Percentiles rank a stretch among this genome's conserved stretches.
Evolutionary conservation across 2,888 invertebrate genomes (phyloP).

Genomic region (Scaeva pyrastri): DNA sequence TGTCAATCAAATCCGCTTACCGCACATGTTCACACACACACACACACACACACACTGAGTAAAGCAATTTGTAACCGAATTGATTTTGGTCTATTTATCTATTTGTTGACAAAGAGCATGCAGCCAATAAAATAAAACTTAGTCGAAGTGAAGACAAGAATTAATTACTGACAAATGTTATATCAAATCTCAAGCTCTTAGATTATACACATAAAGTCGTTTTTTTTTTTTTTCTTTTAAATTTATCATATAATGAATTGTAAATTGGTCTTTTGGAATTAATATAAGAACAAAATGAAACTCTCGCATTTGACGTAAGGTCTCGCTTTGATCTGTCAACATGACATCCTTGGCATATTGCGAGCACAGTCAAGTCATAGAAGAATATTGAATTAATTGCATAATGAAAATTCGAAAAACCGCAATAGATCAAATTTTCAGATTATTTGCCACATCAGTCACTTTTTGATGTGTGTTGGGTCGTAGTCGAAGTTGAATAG

Average conservation of each 20-base stretch:
- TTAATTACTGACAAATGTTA: slow-evolving; percentile 71
- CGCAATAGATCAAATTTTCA: slow-evolving; percentile 57
- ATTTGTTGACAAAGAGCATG: slow-evolving; percentile 45
- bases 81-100: slow-evolving; percentile 53
- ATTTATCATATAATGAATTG: slow-evolving; percentile 53
- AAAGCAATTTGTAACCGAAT: slow-evolving; percentile 65
- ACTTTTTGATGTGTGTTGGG: not conserved
- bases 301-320: not conserved
- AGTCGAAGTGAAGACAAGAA: slow-evolving; percentile 55
- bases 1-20: slow-evolving; percentile 61
- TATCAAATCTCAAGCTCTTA: slow-evolving; percentile 10
- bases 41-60: too few species aligned
- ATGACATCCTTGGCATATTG: slow-evolving; percentile 69
- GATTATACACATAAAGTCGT: slow-evolving; percentile 17
- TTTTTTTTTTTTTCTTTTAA: not conserved
- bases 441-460: slow-evolving; percentile 35
- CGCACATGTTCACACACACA: too few species aligned
- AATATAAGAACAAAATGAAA: not conserved
- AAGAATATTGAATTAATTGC: slow-evolving; percentile 49
- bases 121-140: slow-evolving; percentile 13
- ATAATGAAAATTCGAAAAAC: slow-evolving; percentile 36
- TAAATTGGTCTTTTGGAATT: slow-evolving; percentile 41
- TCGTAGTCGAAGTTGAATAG: not conserved
- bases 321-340: slow-evolving; percentile 43
- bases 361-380: not conserved